Evolutionary conservation across 2,113 vertebrate species (phyloP), one percentile per base, ranked within the genome.

Genomic region (Sisor rabdophorus): DNA sequence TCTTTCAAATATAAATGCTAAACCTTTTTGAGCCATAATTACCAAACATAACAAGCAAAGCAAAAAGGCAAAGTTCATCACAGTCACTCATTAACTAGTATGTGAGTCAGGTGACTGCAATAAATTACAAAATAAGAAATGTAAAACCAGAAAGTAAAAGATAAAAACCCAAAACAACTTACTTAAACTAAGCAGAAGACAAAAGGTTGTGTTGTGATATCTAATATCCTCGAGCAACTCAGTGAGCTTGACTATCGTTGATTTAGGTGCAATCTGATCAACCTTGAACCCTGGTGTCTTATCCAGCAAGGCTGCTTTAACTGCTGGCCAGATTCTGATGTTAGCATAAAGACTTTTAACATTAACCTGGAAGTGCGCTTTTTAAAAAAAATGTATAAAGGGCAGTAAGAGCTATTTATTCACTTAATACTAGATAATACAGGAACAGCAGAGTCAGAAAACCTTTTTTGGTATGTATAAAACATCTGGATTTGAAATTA

Each of bases 241-340:
- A 55, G 3, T 65, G 58, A 32, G 67, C 72, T 78, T 60, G 71
- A 28, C 75, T 47, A 12, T 40, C 40, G 55, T 78, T 59, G 48
- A 71, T 71, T 70, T 76, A 76, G 4, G 1, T 61, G 73, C 78
- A 79, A 87, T 87, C 86, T 85, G 81, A 82, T 84, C 60, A 87
- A 87, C 90, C 88, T 89, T 91, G 88, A 81, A 89, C 85, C 53
- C 65, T 86, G 70, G 2, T 58, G 50, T 54, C 79, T 63, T 69
- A 47, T 71, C 50, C 60, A 81, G 54, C 15, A 0, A 70, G 55
- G 30, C 65, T 75, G 80, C 77, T 74, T 77, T 84, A 19, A 16
- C 67, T 76, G 22, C 53, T 9, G 9, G 65, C 17, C 68, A 69
- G 24, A 13, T 52, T 70, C 32, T 77, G 40, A 58, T 55, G 79